Percentiles rank a stretch among this genome's conserved stretches.
These are phyloP conservation scores for Apostichopus parvimensis DNA, from an alignment of 35 echinoderm and acorn worm species.

Conservation along the genomic window DNA sequence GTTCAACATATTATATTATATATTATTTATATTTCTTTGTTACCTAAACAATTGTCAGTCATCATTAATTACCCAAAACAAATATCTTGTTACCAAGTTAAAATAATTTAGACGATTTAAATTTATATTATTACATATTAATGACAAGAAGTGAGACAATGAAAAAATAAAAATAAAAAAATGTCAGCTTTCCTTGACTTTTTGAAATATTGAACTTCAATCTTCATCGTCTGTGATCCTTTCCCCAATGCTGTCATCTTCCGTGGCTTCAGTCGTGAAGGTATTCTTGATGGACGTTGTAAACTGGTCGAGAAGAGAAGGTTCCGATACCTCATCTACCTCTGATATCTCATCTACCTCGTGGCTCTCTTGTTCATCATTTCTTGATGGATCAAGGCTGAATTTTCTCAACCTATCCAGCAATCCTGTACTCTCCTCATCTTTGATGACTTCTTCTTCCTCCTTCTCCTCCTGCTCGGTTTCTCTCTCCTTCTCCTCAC, in stretches of 20 bases:
- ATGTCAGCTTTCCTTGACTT: neutral
- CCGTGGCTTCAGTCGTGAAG: neutral
- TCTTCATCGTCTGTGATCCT: neutral
- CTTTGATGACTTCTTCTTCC: neutral
- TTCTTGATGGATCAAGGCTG: too few species aligned
- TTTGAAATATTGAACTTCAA: neutral
- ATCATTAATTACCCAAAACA: too few species aligned
- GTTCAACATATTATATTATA: too few species aligned
- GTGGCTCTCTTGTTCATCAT: neutral
- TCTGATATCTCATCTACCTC: neutral
- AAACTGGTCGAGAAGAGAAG: slow-evolving; percentile 34
- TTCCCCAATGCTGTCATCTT: neutral
- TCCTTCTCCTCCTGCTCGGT: neutral
- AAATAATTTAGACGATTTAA: too few species aligned
- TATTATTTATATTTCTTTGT: too few species aligned
- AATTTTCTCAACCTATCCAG: neutral
- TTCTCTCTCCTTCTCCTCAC: slow-evolving; percentile 10
- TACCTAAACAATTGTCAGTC: too few species aligned
- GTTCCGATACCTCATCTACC: slow-evolving; percentile 49
- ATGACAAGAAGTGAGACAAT: too few species aligned
- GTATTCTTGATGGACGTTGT: slow-evolving; percentile 22
- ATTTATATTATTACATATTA: too few species aligned
- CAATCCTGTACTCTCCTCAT: neutral
- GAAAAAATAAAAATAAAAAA: neutral
- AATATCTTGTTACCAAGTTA: too few species aligned